These are phyloP conservation scores for Dynastes hyllus DNA, from an alignment of 2,888 invertebrate species.

Conservation along the genomic window DNA sequence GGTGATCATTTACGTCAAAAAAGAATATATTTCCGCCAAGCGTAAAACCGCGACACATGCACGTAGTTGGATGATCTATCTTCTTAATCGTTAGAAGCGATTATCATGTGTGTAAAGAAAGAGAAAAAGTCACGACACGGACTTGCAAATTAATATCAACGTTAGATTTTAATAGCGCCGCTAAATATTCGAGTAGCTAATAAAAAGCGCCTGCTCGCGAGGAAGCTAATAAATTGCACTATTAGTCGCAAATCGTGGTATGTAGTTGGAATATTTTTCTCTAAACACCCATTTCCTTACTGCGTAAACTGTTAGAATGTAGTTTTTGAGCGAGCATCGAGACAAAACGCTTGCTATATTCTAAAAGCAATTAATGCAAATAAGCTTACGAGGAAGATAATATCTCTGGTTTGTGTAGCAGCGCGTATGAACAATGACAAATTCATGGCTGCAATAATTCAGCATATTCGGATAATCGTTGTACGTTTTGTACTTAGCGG, in stretches of 20 bases:
- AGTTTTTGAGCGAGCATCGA: neutral
- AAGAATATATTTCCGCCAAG: conserved; percentile 12
- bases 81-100: conserved; percentile 15
- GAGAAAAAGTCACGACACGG: conserved; percentile 16
- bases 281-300: conserved; percentile 15
- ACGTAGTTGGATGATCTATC: conserved; percentile 17
- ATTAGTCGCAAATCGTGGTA: conserved; percentile 17
- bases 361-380: conserved; percentile 10
- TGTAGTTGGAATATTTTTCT: conserved; percentile 25
- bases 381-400: neutral
- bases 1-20: neutral
- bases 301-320: conserved; percentile 17
- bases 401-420: neutral
- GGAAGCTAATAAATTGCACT: conserved; percentile 28
- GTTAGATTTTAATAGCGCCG: conserved; percentile 25
- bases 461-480: neutral
- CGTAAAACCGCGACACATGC: conserved; percentile 1
- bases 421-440: neutral
- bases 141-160: conserved; percentile 29
- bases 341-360: conserved; percentile 21
- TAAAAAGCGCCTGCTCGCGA: conserved; percentile 8
- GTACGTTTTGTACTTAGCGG: too few species aligned
- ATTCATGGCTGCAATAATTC: conserved; percentile 6
- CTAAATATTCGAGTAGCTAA: conserved; percentile 22
- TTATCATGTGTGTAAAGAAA: conserved; percentile 5